Conservation (phyloP, 2,888 invertebrate species). For the Nephrotoma guestfalica region DNA sequence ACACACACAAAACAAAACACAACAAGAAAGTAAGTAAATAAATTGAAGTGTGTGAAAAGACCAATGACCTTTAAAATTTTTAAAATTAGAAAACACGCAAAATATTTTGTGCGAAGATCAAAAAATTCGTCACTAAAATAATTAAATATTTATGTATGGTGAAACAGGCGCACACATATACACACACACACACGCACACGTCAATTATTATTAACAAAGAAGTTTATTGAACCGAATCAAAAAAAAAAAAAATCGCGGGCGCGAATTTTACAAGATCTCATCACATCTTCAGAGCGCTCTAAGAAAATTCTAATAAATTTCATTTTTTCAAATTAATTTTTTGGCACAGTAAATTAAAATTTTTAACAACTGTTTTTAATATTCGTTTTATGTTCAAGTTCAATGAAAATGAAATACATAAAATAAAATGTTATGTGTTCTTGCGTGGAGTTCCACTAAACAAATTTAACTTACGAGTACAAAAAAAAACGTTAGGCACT, state of each 20-base stretch:
- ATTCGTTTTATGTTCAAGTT: not conserved
- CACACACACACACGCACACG: not conserved
- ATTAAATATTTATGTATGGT: not conserved
- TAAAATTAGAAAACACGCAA: not conserved
- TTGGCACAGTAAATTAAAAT: not conserved
- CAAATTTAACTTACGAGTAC: not conserved
- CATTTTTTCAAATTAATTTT: not conserved
- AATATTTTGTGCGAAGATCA: not conserved
- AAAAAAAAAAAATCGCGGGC: not conserved
- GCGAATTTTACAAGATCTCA: not conserved
- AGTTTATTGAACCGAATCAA: not conserved
- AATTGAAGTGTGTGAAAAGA: not conserved
- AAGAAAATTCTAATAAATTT: not conserved
- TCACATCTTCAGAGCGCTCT: not conserved
- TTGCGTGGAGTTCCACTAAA: not conserved
- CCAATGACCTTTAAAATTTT: not conserved
- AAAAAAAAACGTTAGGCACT: not conserved
- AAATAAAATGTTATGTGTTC: not conserved
- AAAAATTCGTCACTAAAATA: not conserved
- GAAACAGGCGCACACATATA: not conserved
- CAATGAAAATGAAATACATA: not conserved
- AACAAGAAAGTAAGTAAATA: not conserved
- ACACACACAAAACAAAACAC: too few relatives aligned
- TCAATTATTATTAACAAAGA: not conserved
- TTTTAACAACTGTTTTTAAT: not conserved